A percentile compares a stretch with the other conserved stretches of the same genome.
These are phyloP conservation scores for Brachypalpus laphriformis DNA, from an alignment of 2,888 invertebrate species.

Conservation along the genomic window DNA sequence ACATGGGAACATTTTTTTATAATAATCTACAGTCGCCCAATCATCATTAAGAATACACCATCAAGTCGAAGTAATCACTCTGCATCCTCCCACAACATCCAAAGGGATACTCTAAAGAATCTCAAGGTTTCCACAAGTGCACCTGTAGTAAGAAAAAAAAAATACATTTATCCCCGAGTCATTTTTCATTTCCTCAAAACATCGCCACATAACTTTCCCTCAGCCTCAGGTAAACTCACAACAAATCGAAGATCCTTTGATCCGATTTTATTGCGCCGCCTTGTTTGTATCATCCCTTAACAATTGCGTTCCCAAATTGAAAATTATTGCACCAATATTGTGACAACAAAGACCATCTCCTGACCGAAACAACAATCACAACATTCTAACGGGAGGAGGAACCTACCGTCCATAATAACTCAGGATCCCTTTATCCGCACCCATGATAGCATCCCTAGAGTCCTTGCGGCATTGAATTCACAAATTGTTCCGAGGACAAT, in stretches of 20 bases:
- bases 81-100: conserved; percentile 7
- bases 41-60: not conserved
- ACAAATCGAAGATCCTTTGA: conserved; percentile 47
- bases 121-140: conserved; percentile 33
- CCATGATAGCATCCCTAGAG: conserved; percentile 30
- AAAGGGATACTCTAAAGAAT: not conserved
- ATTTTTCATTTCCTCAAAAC: conserved; percentile 56
- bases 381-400: conserved; percentile 57
- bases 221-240: conserved; percentile 9
- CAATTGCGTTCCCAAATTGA: conserved; percentile 46
- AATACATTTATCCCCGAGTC: conserved; percentile 11
- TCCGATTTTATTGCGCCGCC: conserved; percentile 70
- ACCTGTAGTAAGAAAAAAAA: not conserved
- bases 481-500: conserved; percentile 63
- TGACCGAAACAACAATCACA: conserved; percentile 58
- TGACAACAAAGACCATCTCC: conserved; percentile 64
- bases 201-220: not conserved
- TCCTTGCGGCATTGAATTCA: conserved; percentile 52
- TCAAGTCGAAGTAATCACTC: not conserved
- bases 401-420: conserved; percentile 45
- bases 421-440: conserved; percentile 43
- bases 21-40: not conserved
- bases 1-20: too few relatives aligned
- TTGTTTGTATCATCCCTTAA: conserved; percentile 57
- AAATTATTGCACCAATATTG: conserved; percentile 69